Conservation (phyloP, 2,113 vertebrate genomes). For the Baryphthengus martii region DNA sequence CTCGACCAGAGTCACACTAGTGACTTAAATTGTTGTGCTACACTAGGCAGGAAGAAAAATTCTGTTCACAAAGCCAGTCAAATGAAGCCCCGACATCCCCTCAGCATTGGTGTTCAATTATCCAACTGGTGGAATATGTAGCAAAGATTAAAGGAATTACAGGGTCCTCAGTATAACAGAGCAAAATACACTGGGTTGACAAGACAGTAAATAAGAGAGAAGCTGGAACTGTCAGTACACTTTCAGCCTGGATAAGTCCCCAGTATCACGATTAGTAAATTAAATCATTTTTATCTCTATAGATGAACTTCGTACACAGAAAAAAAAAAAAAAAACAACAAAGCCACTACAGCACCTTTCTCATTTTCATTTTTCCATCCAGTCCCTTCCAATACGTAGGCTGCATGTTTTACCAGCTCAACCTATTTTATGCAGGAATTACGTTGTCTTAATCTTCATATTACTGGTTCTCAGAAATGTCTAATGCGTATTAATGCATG, state of each 20-base stretch:
- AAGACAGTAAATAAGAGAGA: neutral
- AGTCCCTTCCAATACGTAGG: neutral
- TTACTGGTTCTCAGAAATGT: constrained; percentile 53
- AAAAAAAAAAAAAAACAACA: neutral
- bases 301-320: neutral
- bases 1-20: neutral
- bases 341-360: constrained; percentile 38
- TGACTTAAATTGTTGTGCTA: neutral
- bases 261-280: neutral
- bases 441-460: constrained; percentile 51
- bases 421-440: constrained; percentile 37
- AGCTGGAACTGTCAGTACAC: neutral
- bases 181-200: neutral
- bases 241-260: constrained; percentile 22
- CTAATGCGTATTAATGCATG: constrained; percentile 61
- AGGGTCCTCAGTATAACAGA: neutral
- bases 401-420: constrained; percentile 44
- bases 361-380: constrained; percentile 5
- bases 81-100: neutral
- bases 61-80: neutral
- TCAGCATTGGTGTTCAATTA: neutral
- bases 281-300: neutral
- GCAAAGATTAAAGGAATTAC: neutral
- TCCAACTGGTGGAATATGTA: neutral
- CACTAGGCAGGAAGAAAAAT: neutral